Conservation (phyloP, 2,113 vertebrate species). For the Probosciger aterrimus region DNA sequence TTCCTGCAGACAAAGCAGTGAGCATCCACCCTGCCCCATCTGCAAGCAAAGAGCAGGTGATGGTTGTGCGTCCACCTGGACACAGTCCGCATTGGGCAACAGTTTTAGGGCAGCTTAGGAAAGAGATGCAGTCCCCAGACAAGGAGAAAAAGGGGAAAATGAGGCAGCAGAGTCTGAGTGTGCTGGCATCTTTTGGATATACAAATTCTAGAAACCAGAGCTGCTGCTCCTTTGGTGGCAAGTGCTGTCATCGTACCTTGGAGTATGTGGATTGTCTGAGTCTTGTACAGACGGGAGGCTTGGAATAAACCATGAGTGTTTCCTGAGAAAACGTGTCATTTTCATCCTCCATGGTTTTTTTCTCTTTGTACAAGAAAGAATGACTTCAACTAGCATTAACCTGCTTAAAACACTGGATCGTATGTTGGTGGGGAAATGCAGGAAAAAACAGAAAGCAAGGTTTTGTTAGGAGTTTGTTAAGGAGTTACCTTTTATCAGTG, state of each 20-base stretch:
- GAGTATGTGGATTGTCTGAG: fast-evolving
- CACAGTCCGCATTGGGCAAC: fast-evolving
- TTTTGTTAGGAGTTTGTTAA: background rate
- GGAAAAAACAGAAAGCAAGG: background rate
- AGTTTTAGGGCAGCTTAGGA: background rate
- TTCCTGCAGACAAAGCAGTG: background rate
- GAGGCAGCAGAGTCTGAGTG: background rate
- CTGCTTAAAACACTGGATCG: fast-evolving
- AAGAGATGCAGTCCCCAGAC: background rate
- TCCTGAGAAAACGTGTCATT: background rate
- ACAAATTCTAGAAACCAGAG: background rate
- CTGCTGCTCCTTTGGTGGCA: background rate
- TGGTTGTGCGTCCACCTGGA: fast-evolving
- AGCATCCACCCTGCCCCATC: background rate
- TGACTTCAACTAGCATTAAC: background rate
- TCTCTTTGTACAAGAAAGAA: background rate
- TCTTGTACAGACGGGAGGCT: fast-evolving
- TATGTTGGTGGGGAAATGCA: background rate
- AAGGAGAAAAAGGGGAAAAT: background rate
- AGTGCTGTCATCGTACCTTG: background rate
- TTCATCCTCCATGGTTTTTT: background rate
- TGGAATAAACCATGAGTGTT: background rate
- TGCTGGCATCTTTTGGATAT: background rate
- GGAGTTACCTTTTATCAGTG: background rate
- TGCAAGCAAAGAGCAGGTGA: fast-evolving